Percentiles rank a stretch among this genome's conserved stretches.
Conservation (phyloP, 2,113 vertebrate genomes). For the Apteryx owenii region DNA sequence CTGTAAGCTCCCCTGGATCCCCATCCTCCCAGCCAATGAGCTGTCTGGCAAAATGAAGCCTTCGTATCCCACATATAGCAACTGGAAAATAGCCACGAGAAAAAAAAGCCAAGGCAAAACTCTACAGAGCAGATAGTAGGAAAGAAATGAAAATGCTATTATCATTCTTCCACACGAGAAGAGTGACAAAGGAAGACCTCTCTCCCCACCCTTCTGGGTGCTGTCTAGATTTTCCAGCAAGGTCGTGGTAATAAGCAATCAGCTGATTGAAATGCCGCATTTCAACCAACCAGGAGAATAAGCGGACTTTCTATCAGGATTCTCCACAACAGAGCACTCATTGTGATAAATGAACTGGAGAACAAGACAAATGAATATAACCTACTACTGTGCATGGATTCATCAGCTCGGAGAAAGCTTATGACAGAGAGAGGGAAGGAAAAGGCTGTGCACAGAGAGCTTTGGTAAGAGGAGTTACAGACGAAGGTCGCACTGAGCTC, state of each 20-base stretch:
- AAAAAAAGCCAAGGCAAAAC: neutral
- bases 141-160: neutral
- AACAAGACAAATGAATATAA: conserved; percentile 71
- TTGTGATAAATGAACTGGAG: conserved; percentile 72
- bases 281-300: conserved; percentile 52
- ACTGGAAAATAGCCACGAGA: neutral
- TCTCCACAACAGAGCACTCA: conserved; percentile 42
- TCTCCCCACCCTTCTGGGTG: neutral
- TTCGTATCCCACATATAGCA: neutral
- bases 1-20: neutral
- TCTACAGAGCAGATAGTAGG: neutral
- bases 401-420: conserved; percentile 47
- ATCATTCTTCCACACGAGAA: conserved; percentile 29
- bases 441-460: neutral
- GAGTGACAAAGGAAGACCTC: conserved; percentile 44
- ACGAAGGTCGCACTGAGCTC: neutral
- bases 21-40: neutral
- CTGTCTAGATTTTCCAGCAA: conserved; percentile 52
- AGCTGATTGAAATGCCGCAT: conserved; percentile 39
- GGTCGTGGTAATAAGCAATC: conserved; percentile 40
- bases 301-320: conserved; percentile 57
- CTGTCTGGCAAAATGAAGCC: neutral
- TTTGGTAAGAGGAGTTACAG: neutral
- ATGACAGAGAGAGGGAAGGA: conserved; percentile 19
- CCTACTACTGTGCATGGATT: conserved; percentile 43